Base-by-base conservation (phyloP, 2,797 vertebrate genomes). In the Smutsia gigantea region DNA sequence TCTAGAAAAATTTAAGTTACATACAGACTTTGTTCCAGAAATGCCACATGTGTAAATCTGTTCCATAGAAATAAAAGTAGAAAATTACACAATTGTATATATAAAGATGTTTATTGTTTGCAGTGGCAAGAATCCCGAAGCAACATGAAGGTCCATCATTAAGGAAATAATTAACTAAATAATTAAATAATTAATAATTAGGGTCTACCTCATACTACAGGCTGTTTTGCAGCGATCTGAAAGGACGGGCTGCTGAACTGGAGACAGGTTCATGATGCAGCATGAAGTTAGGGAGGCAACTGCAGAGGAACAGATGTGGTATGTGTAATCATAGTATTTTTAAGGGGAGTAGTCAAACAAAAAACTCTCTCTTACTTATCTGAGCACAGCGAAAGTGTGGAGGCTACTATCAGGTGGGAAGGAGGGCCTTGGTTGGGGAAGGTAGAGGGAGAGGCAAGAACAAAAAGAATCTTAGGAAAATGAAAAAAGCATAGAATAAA, bases 91-190 rank as follows among this genome's bases (percentile, higher is more conserved):
- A 46, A 27, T 46, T 74, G 12, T 86, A 39, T 31, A 9, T 57
- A 74, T 23, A 90, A 69, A 23, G 55, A 19, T 34, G 49, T 97
- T 97, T 97, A 96, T 96, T 96, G 82, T 94, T 91, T 93, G 55
- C 68, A 91, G 68, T 37, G 29, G 71, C 14, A 31, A 75, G 53
- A 87, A 86, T n/a, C 14, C 25, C 27, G 46, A 59, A 85, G 74
- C 4, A 69, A n/a, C 9, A 55, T 49, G 72, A 96, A 93, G 49
- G 37, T 39, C 57, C 51, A 4, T 51, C 46, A 87, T 69, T 31
- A 85, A 93, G 39, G 59, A 74, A 90, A 92, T 31, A 39, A 86
- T 51, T 82, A 39, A 64, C 46, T 46, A 11, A 46, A 46, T 46
- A 46, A 46, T 46, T 46, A 46, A 46, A 11, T 2, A 46, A 46